Conservation (phyloP, 2,888 invertebrate species). For the Alcis repandata region DNA sequence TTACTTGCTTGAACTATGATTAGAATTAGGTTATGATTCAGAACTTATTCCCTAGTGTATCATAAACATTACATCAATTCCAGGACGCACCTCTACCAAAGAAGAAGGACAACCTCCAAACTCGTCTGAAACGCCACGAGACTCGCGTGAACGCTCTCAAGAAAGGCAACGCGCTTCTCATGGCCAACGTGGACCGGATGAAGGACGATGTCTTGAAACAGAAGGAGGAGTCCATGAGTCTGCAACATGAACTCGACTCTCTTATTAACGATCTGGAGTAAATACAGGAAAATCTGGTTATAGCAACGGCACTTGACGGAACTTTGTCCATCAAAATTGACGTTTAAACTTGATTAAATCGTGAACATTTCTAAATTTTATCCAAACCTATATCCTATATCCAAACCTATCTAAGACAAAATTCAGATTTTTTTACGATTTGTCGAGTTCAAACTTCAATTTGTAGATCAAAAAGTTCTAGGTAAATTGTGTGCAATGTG, state of each 20-base stretch:
- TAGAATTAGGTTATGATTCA: too few relatives aligned
- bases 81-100: slow-evolving; percentile 89
- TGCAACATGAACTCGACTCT: slow-evolving; percentile 95
- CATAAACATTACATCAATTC: slow-evolving; percentile 40
- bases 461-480: too few relatives aligned
- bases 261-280: slow-evolving; percentile 94
- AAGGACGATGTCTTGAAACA: slow-evolving; percentile 95
- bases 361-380: too few relatives aligned
- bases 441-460: too few relatives aligned
- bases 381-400: too few relatives aligned
- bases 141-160: slow-evolving; percentile 92
- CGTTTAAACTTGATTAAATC: too few relatives aligned
- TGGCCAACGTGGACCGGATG: slow-evolving; percentile 94
- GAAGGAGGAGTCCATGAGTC: slow-evolving; percentile 91
- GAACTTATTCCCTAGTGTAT: too few relatives aligned
- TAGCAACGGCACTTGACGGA: not conserved
- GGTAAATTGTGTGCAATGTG: too few relatives aligned
- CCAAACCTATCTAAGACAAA: too few relatives aligned
- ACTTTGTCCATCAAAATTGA: not conserved
- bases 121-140: slow-evolving; percentile 91
- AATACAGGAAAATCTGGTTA: not conserved
- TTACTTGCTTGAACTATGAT: too few relatives aligned
- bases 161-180: slow-evolving; percentile 95
- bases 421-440: too few relatives aligned
- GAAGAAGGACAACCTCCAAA: slow-evolving; percentile 89